Evolutionary conservation across 1,140 invertebrate species (phyloP).

Genomic region (Trichogramma pretiosum): DNA sequence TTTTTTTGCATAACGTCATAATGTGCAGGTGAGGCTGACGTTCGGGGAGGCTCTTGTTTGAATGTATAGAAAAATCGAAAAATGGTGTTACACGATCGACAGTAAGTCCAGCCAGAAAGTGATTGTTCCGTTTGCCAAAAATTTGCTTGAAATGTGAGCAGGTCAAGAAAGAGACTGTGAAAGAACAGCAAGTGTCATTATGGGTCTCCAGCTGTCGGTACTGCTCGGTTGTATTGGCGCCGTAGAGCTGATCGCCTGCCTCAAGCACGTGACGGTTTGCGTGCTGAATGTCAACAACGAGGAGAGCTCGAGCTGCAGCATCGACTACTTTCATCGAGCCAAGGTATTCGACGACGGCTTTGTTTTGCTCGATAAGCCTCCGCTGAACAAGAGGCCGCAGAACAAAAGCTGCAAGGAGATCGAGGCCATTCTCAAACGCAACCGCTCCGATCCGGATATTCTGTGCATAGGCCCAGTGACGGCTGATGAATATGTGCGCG

Average conservation of each 20-base stretch:
- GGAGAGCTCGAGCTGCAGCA: constrained; percentile 26
- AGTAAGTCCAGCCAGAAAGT: too few species aligned
- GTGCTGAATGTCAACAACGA: constrained; percentile 28
- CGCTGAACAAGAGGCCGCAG: constrained; percentile 11
- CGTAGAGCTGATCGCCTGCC: constrained; percentile 54
- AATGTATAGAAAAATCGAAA: too few species aligned
- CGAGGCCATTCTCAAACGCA: constrained; percentile 4
- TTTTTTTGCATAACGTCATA: too few species aligned
- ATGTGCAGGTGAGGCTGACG: too few species aligned
- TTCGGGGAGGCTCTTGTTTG: too few species aligned
- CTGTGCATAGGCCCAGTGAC: constrained; percentile 10
- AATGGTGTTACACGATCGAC: too few species aligned
- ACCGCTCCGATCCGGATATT: constrained; percentile 4
- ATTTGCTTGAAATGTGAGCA: too few species aligned
- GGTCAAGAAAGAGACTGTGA: too few species aligned
- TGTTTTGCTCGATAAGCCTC: constrained; percentile 7
- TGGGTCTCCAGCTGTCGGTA: constrained; percentile 62
- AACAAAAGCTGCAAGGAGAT: constrained; percentile 16
- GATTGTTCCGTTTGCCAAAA: too few species aligned
- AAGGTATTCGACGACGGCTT: neutral
- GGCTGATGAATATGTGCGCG: constrained; percentile 29
- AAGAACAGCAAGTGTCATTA: constrained; percentile 31
- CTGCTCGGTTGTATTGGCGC: constrained; percentile 64
- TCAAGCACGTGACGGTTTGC: constrained; percentile 47
- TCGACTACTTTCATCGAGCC: constrained; percentile 8